phyloP scores from a whole-genome alignment of 2,797 vertebrate species.

The Cossypha niveicapilla region DNA sequence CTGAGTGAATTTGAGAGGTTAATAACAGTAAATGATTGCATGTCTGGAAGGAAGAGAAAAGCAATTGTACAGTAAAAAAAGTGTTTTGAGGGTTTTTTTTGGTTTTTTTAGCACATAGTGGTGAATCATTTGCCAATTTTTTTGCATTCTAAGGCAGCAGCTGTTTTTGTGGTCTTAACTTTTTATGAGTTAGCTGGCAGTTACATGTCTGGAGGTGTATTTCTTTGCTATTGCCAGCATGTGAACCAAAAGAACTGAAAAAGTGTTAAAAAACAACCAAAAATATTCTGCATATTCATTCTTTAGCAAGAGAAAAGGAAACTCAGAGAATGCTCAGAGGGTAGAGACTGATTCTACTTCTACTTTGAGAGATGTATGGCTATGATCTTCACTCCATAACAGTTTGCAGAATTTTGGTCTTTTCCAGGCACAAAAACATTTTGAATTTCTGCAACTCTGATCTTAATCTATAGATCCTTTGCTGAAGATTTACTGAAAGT shows the following conservation, averaged over 20 bases:
- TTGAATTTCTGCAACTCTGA: background rate
- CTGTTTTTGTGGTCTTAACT: background rate
- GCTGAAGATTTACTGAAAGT: background rate
- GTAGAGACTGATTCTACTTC: background rate
- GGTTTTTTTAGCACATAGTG: background rate
- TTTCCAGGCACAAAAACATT: background rate
- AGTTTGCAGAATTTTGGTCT: background rate
- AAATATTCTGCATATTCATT: background rate
- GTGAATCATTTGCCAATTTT: background rate
- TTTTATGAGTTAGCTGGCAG: background rate
- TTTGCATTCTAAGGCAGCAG: background rate
- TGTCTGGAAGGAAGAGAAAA: background rate
- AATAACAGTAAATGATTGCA: background rate
- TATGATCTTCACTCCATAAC: background rate
- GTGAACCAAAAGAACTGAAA: background rate
- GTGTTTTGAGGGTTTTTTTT: no score
- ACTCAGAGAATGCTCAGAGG: background rate
- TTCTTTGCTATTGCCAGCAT: background rate
- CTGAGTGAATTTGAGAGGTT: background rate
- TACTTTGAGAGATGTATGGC: background rate
- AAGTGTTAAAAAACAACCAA: background rate
- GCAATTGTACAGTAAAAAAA: rapidly evolving
- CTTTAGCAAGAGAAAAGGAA: background rate
- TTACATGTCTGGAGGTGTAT: background rate
- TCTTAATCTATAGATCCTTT: background rate